Conservation (phyloP, 2,113 vertebrate species). For the Sturnira hondurensis region DNA sequence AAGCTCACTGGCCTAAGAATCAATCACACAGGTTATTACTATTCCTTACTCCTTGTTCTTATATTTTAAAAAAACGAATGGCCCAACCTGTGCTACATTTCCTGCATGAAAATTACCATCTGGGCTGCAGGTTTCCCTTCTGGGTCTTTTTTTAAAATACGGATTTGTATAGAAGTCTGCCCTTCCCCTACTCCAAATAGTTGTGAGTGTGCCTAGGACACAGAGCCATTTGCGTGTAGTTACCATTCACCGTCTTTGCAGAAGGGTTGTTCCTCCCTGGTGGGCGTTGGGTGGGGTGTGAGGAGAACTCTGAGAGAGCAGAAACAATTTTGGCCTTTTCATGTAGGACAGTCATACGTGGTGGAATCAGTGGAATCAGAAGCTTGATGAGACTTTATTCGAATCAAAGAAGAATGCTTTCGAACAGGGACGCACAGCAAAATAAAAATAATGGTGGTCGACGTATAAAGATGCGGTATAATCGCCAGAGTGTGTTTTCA, state of each 20-base stretch:
- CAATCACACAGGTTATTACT: neutral
- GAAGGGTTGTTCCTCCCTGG: too few relatives aligned
- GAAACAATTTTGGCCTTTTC: neutral
- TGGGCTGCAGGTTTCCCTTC: neutral
- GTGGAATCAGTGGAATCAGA: neutral
- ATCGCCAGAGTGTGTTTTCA: neutral
- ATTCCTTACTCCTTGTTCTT: neutral
- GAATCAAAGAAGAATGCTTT: neutral
- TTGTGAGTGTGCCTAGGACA: neutral
- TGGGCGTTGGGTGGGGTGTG: too few relatives aligned
- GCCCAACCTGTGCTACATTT: neutral
- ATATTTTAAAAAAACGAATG: neutral
- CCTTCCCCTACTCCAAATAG: neutral
- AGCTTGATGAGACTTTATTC: neutral
- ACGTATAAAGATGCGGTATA: neutral
- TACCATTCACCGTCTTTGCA: too few relatives aligned
- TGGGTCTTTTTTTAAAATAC: neutral
- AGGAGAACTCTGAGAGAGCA: neutral
- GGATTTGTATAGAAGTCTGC: neutral
- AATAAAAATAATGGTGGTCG: neutral
- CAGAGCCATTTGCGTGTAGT: neutral
- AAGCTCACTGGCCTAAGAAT: neutral
- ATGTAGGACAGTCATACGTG: neutral
- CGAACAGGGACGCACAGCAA: neutral
- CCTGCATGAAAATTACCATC: neutral